Evolutionary conservation across 1,140 invertebrate species (phyloP).

Genomic region (Thaumatotibia leucotreta): DNA sequence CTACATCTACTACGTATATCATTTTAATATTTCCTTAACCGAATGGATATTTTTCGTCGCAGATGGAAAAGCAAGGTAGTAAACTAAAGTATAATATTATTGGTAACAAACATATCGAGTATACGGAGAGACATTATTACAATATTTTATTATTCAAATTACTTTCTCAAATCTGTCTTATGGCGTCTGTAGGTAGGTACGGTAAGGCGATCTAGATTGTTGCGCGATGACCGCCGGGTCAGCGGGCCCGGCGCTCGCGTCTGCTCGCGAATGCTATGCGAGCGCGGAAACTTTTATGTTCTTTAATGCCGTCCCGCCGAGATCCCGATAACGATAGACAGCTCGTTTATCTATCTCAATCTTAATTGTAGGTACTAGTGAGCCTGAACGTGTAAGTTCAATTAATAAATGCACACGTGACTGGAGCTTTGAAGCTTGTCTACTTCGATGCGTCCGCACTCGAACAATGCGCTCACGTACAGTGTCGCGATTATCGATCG

Average conservation of each 20-base stretch:
- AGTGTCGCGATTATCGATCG: constrained; percentile 64
- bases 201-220: constrained; percentile 33
- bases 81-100: no score
- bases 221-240: constrained; percentile 42
- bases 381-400: constrained; percentile 40
- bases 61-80: no score
- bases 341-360: background rate
- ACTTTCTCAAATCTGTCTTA: background rate
- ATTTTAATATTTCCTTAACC: no score
- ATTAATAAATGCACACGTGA: constrained; percentile 47
- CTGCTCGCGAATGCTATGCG: constrained; percentile 26
- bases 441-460: constrained; percentile 39
- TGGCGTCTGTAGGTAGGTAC: constrained; percentile 8
- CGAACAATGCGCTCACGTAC: constrained; percentile 69
- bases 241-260: constrained; percentile 29
- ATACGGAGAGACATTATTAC: no score
- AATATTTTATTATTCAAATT: no score
- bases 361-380: constrained; percentile 24
- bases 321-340: constrained; percentile 12
- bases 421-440: constrained; percentile 34
- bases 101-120: no score
- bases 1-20: no score
- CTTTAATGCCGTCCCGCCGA: constrained; percentile 11
- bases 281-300: constrained; percentile 29
- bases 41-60: no score